Evolutionary conservation across 2,888 invertebrate species (phyloP), one percentile per base, ranked within the genome.

Genomic region (Leptothorax acervorum): DNA sequence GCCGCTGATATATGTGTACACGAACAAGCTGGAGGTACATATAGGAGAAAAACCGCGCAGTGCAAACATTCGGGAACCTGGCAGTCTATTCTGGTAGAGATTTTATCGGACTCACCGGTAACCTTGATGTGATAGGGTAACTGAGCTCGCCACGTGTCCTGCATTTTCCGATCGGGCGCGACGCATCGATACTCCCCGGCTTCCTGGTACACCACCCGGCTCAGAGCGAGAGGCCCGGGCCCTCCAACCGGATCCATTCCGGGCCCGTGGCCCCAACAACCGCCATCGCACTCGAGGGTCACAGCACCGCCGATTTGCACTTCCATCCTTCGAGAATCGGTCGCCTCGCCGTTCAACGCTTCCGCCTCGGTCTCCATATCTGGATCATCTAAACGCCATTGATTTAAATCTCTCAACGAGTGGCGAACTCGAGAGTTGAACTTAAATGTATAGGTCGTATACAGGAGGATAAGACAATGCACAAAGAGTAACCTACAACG

Each of bases 231-330:
- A 88, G 96, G 96, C 68, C 96, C 96, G 23, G 96, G 96, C 6
- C 95, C 95, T 9, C 96, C 96, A n/a, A 95, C 94, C 2, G 96
- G 95, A 84, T 95, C 95, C 92, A 96, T 94, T 70, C 92, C 92
- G 78, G 94, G 91, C 76, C 94, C 95, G 62, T 95, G 95, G 85
- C 95, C 95, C 95, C 95, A 95, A 88, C 95, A 95, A 53, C 95
- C 95, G 48, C 93, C 95, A 90, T 93, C 95, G 92, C 98, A 98
- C 92, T 98, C 97, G 63, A 98, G 95, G 88, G 98, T 98, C 57
- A 98, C 98, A 71, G 97, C 98, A 9, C 98, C 98, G 8, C 98
- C 98, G 35, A 98, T 96, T 79, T 97, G 97, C 62, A 98, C 98
- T 92, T 98, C 98, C 85, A 97, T 96, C 92, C 97, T 97, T 90